Conservation (phyloP, 1,140 invertebrate genomes). For the Aethina tumida region DNA sequence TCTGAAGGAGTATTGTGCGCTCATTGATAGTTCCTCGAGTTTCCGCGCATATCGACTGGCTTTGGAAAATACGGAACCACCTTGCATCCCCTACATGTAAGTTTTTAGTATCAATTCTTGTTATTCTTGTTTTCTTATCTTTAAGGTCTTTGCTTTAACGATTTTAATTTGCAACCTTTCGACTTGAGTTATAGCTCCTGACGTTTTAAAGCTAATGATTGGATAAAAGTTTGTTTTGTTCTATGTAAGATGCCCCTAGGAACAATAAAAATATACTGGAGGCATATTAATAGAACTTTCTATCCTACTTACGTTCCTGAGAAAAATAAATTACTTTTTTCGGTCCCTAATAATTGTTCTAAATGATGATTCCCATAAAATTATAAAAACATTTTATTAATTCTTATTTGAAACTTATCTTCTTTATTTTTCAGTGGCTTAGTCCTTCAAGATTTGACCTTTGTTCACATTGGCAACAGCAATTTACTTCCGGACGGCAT, state of each 20-base stretch:
- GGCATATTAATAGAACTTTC: no score
- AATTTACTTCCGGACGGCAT: constrained; percentile 78
- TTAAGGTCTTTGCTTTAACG: no score
- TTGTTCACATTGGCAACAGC: constrained; percentile 95
- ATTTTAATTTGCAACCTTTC: neutral
- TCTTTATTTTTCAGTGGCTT: constrained; percentile 67
- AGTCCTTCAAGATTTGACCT: constrained; percentile 96
- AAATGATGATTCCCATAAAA: neutral
- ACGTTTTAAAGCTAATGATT: no score
- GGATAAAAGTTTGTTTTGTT: no score
- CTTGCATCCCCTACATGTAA: constrained; percentile 98
- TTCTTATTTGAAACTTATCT: constrained; percentile 5
- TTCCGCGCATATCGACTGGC: constrained; percentile 92
- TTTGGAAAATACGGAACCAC: constrained; percentile 86
- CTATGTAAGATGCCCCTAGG: no score
- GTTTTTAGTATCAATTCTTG: no score
- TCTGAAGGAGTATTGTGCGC: constrained; percentile 84
- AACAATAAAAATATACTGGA: no score
- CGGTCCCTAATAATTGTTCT: no score
- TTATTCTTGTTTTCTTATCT: constrained; percentile 1
- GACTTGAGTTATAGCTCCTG: no score
- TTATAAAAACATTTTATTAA: constrained; percentile 7
- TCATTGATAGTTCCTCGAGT: constrained; percentile 93
- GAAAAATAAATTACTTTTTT: neutral
- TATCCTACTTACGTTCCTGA: no score